These are phyloP conservation scores for Zapus hudsonius DNA, from an alignment of 2,113 vertebrate genomes.

Conservation along the genomic window DNA sequence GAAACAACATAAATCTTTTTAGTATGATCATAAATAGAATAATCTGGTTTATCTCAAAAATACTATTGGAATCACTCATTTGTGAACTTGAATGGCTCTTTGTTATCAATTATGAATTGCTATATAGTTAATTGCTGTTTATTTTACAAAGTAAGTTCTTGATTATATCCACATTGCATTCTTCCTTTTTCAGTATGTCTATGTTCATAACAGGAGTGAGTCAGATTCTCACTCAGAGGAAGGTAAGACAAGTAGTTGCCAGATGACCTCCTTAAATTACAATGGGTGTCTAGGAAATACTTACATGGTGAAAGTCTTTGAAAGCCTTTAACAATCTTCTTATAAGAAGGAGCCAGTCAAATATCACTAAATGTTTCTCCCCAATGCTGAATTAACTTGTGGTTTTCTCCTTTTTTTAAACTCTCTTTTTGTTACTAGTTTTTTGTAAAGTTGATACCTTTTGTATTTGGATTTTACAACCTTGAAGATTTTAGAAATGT, in stretches of 20 bases:
- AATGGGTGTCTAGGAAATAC: neutral
- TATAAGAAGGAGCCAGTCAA: neutral
- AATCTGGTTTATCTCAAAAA: neutral
- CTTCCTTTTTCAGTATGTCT: neutral
- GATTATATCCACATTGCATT: neutral
- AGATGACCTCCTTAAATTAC: neutral
- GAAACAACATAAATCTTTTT: neutral
- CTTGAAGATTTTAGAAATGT: neutral
- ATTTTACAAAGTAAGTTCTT: neutral
- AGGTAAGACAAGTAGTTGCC: neutral
- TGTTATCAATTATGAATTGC: too few relatives aligned
- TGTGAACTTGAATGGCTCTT: neutral
- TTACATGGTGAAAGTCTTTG: neutral
- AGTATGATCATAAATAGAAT: neutral
- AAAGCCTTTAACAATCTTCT: neutral
- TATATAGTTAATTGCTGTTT: neutral
- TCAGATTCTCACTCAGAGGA: neutral
- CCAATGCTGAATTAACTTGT: neutral
- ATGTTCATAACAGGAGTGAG: neutral
- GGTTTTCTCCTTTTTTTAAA: neutral
- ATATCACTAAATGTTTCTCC: neutral
- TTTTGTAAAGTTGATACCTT: neutral
- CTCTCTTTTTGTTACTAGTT: neutral
- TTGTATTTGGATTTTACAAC: neutral
- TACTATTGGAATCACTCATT: neutral